Evolutionary conservation across 2,113 vertebrate genomes (phyloP), one percentile per base, ranked within the genome.

Genomic region (Himantopus leucocephalus): DNA sequence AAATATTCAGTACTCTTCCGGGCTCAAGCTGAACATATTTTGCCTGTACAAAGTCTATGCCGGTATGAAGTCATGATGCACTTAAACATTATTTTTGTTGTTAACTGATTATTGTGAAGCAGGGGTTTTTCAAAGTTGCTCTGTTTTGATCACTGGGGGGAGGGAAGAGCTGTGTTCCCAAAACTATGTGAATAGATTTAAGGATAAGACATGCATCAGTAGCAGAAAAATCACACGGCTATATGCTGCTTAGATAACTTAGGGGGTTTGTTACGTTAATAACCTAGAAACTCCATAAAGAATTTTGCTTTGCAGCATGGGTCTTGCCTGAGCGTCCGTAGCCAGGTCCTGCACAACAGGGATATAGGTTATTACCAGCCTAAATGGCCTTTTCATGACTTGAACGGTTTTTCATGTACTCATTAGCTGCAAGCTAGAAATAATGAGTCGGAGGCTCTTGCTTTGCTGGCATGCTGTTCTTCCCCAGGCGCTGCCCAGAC

Each of bases 331-430:
- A 79, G 41, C n/a, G n/a, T 32, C 43, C 4, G 5, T 35, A 67
- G 67, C 52, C 58, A 32, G 71, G 67, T 39, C 41, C 73, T 71
- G 72, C 75, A 85, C 90, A 35, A 45, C 16, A 53, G 81, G 58
- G 67, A 41, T 47, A 43, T 3, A 72, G 45, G 74, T 53, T 85
- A 89, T 92, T 80, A 56, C 68, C 72, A 48, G 37, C 67, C 47
- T 87, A 77, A 95, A 93, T 60, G 53, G 76, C 53, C 88, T 91
- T 80, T 86, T 86, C 66, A 60, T n/a, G 76, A 59, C 67, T 91
- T 17, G 66, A 84, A 77, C 48, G 34, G 27, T 72, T 88, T 88
- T 89, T 88, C 60, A 80, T 41, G 66, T 50, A 39, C 62, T 88
- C 72, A 37, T 93, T 90, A 94, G 53, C 77, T 53, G 67, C 41